phyloP scores from a whole-genome alignment of 1,140 invertebrate species.

The Ceratina japonica region DNA sequence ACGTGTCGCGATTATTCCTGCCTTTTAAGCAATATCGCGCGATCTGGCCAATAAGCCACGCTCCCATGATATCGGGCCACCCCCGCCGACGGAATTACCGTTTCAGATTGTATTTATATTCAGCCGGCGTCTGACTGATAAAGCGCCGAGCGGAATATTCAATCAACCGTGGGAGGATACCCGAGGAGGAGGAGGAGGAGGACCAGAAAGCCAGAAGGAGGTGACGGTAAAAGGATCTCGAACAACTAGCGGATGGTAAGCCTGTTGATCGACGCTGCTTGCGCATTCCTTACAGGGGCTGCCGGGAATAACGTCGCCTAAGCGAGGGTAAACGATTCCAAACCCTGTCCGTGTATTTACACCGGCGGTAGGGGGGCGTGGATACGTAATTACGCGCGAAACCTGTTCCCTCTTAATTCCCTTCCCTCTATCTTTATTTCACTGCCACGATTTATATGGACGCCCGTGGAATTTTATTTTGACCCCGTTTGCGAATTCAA shows the following conservation, averaged over 20 bases:
- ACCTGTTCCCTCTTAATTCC: slow-evolving; percentile 26
- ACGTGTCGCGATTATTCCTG: slow-evolving; percentile 25
- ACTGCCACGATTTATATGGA: neutral
- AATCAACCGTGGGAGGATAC: slow-evolving; percentile 65
- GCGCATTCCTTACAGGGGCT: slow-evolving; percentile 56
- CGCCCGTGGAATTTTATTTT: neutral
- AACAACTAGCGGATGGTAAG: slow-evolving; percentile 51
- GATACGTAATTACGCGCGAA: slow-evolving; percentile 52
- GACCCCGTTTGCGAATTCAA: neutral
- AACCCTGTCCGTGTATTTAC: slow-evolving; percentile 48
- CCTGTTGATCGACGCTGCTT: slow-evolving; percentile 65
- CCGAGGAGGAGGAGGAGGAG: neutral
- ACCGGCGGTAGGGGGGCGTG: slow-evolving; percentile 3
- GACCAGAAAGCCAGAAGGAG: slow-evolving; percentile 45
- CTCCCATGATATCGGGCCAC: slow-evolving; percentile 54
- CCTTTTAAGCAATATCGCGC: slow-evolving; percentile 29
- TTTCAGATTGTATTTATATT: slow-evolving; percentile 71
- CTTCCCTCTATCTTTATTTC: slow-evolving; percentile 16
- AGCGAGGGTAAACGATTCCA: slow-evolving; percentile 60
- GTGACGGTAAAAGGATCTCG: slow-evolving; percentile 53
- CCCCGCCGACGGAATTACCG: slow-evolving; percentile 41
- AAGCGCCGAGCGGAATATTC: slow-evolving; percentile 76
- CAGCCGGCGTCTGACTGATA: slow-evolving; percentile 72
- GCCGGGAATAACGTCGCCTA: slow-evolving; percentile 55
- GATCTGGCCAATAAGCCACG: slow-evolving; percentile 45